A percentile compares a stretch with the other conserved stretches of the same genome.
These are phyloP conservation scores for Monochamus saltuarius DNA, from an alignment of 1,140 invertebrate species.

Conservation along the genomic window DNA sequence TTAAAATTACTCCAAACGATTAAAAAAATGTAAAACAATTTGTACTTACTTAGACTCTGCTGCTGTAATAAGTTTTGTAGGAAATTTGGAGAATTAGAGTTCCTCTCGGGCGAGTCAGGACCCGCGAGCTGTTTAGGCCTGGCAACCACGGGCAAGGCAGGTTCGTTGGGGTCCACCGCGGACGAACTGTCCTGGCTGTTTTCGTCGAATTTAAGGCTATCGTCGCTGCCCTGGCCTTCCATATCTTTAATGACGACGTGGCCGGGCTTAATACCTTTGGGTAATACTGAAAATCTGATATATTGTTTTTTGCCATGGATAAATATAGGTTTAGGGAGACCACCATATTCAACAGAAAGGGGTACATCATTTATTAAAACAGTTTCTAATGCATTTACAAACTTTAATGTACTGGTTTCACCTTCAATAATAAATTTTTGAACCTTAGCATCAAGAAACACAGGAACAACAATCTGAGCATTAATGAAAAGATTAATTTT, in stretches of 20 bases:
- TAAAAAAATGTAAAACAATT: no score
- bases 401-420: slow-evolving; percentile 73
- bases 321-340: slow-evolving; percentile 83
- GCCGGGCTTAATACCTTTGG: slow-evolving; percentile 71
- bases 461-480: slow-evolving; percentile 72
- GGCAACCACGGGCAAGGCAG: slow-evolving; percentile 27
- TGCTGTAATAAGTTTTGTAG: slow-evolving; percentile 42
- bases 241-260: slow-evolving; percentile 69
- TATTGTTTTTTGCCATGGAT: slow-evolving; percentile 80
- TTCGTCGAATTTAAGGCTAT: slow-evolving; percentile 24
- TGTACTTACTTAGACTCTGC: slow-evolving; percentile 40
- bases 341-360: slow-evolving; percentile 83
- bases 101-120: slow-evolving; percentile 40
- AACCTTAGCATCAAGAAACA: slow-evolving; percentile 84
- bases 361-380: slow-evolving; percentile 81
- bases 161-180: slow-evolving; percentile 10
- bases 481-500: slow-evolving; percentile 83
- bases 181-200: slow-evolving; percentile 25
- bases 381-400: slow-evolving; percentile 73
- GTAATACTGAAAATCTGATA: slow-evolving; percentile 77
- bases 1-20: no score
- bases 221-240: slow-evolving; percentile 48
- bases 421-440: slow-evolving; percentile 78
- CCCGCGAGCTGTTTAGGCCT: slow-evolving; percentile 12
- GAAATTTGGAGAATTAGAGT: slow-evolving; percentile 43